Conservation (phyloP, 2,113 vertebrate genomes). For the Pelecanoides urinatrix region DNA sequence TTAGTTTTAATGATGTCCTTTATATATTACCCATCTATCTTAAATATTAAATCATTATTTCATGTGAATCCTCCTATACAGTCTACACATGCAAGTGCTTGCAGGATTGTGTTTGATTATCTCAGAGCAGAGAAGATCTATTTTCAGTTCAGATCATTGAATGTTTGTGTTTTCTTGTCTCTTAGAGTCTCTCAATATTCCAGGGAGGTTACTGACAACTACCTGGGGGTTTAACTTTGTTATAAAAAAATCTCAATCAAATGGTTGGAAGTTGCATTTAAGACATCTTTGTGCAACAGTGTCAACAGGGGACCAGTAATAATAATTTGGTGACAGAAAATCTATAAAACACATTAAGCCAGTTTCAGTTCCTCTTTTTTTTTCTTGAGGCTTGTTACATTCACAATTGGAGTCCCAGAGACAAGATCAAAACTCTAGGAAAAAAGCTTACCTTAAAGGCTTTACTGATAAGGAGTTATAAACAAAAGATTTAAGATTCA, state of each 20-base stretch:
- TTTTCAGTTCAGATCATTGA: not conserved
- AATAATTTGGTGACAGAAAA: slow-evolving; percentile 67
- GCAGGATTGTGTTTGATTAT: not conserved
- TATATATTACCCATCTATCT: slow-evolving; percentile 1
- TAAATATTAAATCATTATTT: not conserved
- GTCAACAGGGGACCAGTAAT: slow-evolving; percentile 19
- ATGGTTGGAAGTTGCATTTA: slow-evolving; percentile 1
- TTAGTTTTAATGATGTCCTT: slow-evolving; percentile 6
- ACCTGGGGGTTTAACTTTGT: not conserved
- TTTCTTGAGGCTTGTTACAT: slow-evolving; percentile 3
- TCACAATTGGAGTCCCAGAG: slow-evolving; percentile 19
- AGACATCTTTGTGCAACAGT: slow-evolving; percentile 8
- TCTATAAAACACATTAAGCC: slow-evolving; percentile 68
- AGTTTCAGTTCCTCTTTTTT: slow-evolving; percentile 3
- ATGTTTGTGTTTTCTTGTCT: not conserved
- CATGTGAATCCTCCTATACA: not conserved
- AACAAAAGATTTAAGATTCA: slow-evolving; percentile 48
- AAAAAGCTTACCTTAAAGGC: slow-evolving; percentile 17
- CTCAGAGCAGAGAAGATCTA: not conserved
- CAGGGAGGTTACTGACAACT: not conserved
- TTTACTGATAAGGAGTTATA: slow-evolving; percentile 49
- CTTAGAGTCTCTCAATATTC: not conserved
- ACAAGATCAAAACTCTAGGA: slow-evolving; percentile 30
- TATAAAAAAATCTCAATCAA: slow-evolving; percentile 41
- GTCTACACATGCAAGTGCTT: not conserved